A percentile compares a stretch with the other conserved stretches of the same genome.
Evolutionary conservation across 2,888 invertebrate species (phyloP).

Genomic region (Drosophila koepferae): DNA sequence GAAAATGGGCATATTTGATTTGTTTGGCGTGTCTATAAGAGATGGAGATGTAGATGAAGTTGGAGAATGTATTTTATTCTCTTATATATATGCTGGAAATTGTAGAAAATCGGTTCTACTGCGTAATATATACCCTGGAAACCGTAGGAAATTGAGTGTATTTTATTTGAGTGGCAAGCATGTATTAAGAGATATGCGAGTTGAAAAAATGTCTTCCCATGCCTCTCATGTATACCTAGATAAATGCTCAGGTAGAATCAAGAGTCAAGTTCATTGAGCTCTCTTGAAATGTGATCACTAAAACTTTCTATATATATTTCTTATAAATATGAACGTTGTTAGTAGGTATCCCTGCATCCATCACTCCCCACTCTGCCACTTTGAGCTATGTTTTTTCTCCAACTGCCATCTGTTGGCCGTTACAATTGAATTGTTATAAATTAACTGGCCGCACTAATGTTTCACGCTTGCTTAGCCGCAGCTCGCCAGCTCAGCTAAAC

Average conservation of each 20-base stretch:
- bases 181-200: no score
- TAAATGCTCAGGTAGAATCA: no score
- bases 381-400: conserved; percentile 8
- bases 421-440: conserved; percentile 80
- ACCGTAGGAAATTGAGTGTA: no score
- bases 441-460: conserved; percentile 74
- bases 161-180: no score
- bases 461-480: conserved; percentile 71
- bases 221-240: no score
- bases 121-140: no score
- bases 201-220: no score
- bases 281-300: background rate
- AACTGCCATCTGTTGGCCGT: conserved; percentile 43
- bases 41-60: background rate
- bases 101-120: no score
- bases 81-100: no score
- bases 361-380: background rate
- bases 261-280: no score
- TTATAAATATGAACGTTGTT: background rate
- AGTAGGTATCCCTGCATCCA: background rate
- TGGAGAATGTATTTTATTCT: no score
- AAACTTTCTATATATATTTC: background rate
- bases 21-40: background rate
- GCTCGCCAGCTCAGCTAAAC: background rate
- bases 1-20: background rate